phyloP scores from a whole-genome alignment of 2,113 vertebrate species.

The Ariopsis seemanni region DNA sequence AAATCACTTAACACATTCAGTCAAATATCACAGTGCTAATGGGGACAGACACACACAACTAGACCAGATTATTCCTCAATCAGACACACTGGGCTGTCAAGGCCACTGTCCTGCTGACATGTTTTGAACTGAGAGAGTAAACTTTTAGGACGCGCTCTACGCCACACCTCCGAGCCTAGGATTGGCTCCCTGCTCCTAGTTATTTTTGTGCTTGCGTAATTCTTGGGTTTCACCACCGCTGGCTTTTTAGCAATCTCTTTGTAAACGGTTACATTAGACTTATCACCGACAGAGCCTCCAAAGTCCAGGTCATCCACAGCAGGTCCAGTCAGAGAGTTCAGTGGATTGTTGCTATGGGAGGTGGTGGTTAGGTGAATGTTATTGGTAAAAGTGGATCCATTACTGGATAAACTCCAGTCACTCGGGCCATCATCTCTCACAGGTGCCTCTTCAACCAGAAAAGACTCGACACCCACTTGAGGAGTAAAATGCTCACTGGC shows the following conservation, averaged over 20 bases:
- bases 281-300: slow-evolving; percentile 44
- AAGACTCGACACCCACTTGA: slow-evolving; percentile 33
- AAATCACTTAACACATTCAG: not conserved
- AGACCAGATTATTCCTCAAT: slow-evolving; percentile 55
- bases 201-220: not conserved
- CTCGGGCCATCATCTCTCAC: slow-evolving; percentile 72
- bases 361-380: slow-evolving; percentile 42
- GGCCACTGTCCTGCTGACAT: slow-evolving; percentile 79
- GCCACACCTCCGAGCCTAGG: slow-evolving; percentile 64
- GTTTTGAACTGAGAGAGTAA: slow-evolving; percentile 64
- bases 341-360: slow-evolving; percentile 46
- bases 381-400: slow-evolving; percentile 52
- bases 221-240: slow-evolving; percentile 27
- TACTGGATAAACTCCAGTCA: slow-evolving; percentile 66
- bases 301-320: slow-evolving; percentile 48
- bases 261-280: slow-evolving; percentile 66
- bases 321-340: slow-evolving; percentile 33
- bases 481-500: not conserved
- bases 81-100: slow-evolving; percentile 73
- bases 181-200: slow-evolving; percentile 60
- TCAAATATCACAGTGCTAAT: not conserved
- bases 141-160: slow-evolving; percentile 45
- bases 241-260: slow-evolving; percentile 60
- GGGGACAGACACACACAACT: not conserved
- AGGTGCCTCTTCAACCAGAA: slow-evolving; percentile 69